A percentile compares a stretch with the other conserved stretches of the same genome.
Conservation (phyloP, 2,113 vertebrate species). For the Pristiophorus japonicus region DNA sequence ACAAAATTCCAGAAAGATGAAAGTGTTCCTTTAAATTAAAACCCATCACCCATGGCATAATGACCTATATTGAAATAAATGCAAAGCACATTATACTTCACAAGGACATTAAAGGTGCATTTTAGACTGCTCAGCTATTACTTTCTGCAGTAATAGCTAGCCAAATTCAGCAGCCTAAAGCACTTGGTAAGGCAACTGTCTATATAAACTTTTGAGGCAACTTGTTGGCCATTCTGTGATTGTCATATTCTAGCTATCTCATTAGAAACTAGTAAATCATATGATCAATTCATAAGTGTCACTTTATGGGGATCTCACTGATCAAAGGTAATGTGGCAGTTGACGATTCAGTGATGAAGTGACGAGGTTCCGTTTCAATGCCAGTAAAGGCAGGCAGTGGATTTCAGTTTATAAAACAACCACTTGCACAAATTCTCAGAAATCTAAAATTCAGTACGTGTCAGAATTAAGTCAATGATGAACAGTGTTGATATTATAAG, state of each 20-base stretch:
- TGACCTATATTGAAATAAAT: slow-evolving; percentile 34
- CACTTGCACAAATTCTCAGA: not conserved
- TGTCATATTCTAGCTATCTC: not conserved
- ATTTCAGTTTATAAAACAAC: not conserved
- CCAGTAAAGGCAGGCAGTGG: not conserved
- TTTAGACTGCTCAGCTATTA: not conserved
- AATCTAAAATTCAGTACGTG: not conserved
- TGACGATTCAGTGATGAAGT: not conserved
- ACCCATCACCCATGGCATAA: not conserved
- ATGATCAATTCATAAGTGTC: not conserved
- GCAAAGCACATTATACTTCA: not conserved
- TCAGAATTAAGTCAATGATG: not conserved
- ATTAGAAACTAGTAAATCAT: not conserved
- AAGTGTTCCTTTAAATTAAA: not conserved
- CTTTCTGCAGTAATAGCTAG: not conserved
- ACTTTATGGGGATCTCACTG: not conserved
- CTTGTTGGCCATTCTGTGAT: not conserved
- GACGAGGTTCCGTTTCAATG: not conserved
- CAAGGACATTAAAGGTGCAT: slow-evolving; percentile 18
- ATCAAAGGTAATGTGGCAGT: not conserved
- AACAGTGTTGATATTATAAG: not conserved
- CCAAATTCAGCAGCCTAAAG: not conserved
- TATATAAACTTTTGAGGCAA: not conserved
- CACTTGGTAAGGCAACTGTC: not conserved
- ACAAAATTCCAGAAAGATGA: not conserved